phyloP scores from a whole-genome alignment of 2,113 vertebrate genomes.

The Arvicanthis niloticus region DNA sequence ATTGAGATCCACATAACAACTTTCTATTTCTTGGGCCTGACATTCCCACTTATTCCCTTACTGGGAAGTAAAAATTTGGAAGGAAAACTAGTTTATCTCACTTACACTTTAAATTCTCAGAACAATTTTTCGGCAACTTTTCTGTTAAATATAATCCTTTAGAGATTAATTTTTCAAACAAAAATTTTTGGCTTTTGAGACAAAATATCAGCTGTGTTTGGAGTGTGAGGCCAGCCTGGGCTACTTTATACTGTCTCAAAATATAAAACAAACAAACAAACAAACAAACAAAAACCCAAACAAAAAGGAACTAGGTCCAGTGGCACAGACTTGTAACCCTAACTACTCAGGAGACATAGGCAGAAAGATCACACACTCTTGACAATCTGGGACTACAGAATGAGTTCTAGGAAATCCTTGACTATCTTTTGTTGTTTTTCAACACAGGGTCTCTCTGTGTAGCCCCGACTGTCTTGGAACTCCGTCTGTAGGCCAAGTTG shows the following conservation, averaged over 20 bases:
- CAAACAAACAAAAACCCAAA: too few relatives aligned
- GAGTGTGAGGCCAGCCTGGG: background rate
- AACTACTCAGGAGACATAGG: background rate
- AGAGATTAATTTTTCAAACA: background rate
- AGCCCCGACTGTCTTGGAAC: background rate
- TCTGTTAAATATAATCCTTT: background rate
- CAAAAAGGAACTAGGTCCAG: background rate
- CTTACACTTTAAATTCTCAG: slow-evolving; percentile 4
- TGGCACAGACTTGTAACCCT: background rate
- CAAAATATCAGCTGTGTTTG: background rate
- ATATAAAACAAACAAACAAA: background rate
- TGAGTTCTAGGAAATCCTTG: background rate
- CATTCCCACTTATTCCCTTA: background rate
- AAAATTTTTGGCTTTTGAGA: background rate
- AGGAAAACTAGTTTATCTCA: slow-evolving; percentile 23
- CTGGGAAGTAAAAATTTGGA: slow-evolving; percentile 23
- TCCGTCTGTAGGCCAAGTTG: background rate
- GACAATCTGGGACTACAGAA: background rate
- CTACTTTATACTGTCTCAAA: background rate
- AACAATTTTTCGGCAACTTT: slow-evolving; percentile 6
- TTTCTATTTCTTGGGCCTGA: background rate
- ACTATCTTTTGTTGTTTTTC: background rate
- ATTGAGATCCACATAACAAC: background rate
- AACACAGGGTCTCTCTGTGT: background rate
- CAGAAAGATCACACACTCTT: background rate